Base-by-base conservation (phyloP, 2,113 vertebrate species). In the Neogobius melanostomus region DNA sequence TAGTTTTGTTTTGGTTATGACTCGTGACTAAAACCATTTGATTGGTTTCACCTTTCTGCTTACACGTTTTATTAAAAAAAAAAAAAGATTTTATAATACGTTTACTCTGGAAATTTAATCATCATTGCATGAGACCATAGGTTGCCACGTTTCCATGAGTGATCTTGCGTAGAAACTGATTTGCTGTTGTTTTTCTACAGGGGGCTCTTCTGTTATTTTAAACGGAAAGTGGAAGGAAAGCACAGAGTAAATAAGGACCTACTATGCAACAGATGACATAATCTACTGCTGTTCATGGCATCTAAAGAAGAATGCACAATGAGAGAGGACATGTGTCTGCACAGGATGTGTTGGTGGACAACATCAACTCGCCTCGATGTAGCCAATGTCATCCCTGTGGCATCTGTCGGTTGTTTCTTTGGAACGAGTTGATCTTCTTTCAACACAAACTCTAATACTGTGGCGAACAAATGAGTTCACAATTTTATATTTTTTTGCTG, bases 341-440 rank as follows among this genome's bases (percentile, higher is more conserved):
- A 81, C 68, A 88, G 76, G 76, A 80, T 83, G 71, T 80, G 83
- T 83, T 82, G 87, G 69, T 76, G 88, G 87, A 74, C 85, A 64
- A 79, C 78, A 68, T 84, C 75, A 74, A 49, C 70, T 64, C 71
- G 82, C 67, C 79, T 71, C 36, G 66, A 76, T 71, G 68, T n/a
- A 69, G 69, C 80, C 64, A 68, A 74, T 49, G 67, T 82, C 59
- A 73, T 70, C 69, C 76, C 68, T 16, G 68, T 79, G 81, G 86
- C 74, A 44, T 68, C 43, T 69, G 62, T 67, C 1, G 69, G 60
- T 11, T 68, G 61, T 72, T 78, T 82, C 74, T 85, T 84, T 86
- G 88, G 81, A 85, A 83, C 83, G 85, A 91, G 87, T 86, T 91
- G 87, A 89, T 86, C 85, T 71, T 76, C 8, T 75, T 68, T 56